These are phyloP conservation scores for Diploscapter pachys DNA, from an alignment of 1,140 invertebrate species.

Conservation along the genomic window DNA sequence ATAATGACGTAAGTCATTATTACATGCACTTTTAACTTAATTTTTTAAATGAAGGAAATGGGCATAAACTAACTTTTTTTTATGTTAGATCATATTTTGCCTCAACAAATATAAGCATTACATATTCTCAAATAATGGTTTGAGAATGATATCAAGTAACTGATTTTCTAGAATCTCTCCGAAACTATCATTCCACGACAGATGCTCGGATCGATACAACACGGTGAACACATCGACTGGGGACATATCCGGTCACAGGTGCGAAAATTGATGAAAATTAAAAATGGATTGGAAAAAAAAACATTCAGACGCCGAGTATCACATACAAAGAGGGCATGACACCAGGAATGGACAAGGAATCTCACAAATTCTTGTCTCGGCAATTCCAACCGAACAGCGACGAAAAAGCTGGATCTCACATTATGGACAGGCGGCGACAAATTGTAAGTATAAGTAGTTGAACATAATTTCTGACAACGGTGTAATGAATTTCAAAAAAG, in stretches of 20 bases:
- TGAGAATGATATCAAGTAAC: no score
- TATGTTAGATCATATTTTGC: no score
- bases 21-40: background rate
- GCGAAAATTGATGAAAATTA: background rate
- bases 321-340: slow-evolving; percentile 26
- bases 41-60: no score
- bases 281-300: background rate
- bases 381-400: slow-evolving; percentile 26
- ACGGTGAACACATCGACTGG: slow-evolving; percentile 11
- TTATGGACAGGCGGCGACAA: slow-evolving; percentile 20
- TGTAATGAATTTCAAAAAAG: no score
- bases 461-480: background rate
- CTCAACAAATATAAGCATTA: no score
- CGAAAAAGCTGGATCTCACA: slow-evolving; percentile 29
- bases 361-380: slow-evolving; percentile 29
- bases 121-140: no score
- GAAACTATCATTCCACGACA: slow-evolving; percentile 18
- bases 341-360: slow-evolving; percentile 24
- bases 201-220: slow-evolving; percentile 16
- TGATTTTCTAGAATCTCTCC: slow-evolving; percentile 2
- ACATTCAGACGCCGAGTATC: slow-evolving; percentile 16
- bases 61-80: no score
- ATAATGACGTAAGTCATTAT: slow-evolving; percentile 8
- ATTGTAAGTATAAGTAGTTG: slow-evolving; percentile 12
- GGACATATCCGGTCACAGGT: slow-evolving; percentile 31